Evolutionary conservation across 2,888 invertebrate species (phyloP).

Genomic region (Tipula helvola): DNA sequence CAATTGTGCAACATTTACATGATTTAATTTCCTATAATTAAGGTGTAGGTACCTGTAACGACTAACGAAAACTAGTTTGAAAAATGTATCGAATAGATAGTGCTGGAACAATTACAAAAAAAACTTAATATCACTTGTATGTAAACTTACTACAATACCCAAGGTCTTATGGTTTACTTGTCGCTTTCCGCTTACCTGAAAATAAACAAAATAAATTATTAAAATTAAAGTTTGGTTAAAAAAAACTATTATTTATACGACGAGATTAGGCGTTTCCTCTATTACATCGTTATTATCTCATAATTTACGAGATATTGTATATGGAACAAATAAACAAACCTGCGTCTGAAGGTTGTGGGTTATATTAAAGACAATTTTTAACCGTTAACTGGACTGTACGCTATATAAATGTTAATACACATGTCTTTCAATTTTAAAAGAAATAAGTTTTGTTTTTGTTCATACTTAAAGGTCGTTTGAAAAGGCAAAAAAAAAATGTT

Average conservation of each 20-base stretch:
- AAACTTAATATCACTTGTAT: neutral
- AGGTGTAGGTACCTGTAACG: neutral
- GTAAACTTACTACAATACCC: neutral
- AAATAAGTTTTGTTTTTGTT: too few species aligned
- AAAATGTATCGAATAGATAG: neutral
- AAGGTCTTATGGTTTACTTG: neutral
- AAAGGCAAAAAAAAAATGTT: neutral
- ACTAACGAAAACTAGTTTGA: neutral
- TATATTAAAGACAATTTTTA: neutral
- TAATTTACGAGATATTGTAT: neutral
- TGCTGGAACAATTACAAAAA: neutral
- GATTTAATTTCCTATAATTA: neutral
- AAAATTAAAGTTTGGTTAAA: neutral
- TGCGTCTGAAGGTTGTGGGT: neutral
- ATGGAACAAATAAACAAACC: neutral
- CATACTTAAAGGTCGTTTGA: neutral
- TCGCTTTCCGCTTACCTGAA: neutral
- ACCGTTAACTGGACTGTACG: neutral
- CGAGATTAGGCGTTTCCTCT: neutral
- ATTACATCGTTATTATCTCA: neutral
- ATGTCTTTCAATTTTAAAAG: neutral
- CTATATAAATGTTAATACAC: neutral
- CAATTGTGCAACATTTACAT: neutral
- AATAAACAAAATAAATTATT: neutral
- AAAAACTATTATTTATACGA: neutral